phyloP scores from a whole-genome alignment of 2,797 vertebrate genomes.

The Urocyon cinereoargenteus region DNA sequence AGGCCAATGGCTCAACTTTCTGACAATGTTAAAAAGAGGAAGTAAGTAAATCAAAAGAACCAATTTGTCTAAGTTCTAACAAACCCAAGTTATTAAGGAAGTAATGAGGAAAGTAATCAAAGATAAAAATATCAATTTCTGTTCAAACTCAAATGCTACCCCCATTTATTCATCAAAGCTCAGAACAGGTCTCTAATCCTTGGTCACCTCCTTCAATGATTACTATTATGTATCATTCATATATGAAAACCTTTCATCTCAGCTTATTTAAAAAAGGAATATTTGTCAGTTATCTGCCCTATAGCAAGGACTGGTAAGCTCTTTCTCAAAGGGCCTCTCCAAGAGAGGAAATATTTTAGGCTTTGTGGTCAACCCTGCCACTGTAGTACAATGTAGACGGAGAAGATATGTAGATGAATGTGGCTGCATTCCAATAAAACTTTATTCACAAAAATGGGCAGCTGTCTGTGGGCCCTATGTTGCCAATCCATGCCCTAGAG shows the following conservation, averaged over 20 bases:
- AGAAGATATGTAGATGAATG: not conserved
- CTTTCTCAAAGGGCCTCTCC: conserved; percentile 25
- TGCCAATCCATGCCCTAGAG: not conserved
- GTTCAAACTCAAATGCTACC: not conserved
- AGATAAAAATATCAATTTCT: not conserved
- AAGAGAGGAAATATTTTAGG: not conserved
- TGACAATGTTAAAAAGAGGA: not conserved
- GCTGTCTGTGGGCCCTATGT: not conserved
- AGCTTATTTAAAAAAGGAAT: not conserved
- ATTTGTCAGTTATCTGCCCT: not conserved
- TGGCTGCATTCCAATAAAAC: not conserved
- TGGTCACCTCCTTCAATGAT: not conserved
- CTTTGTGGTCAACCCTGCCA: not conserved
- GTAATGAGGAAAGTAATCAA: not conserved
- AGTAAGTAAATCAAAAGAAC: not conserved
- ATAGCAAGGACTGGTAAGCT: not conserved
- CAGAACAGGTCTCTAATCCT: not conserved
- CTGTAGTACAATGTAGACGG: not conserved
- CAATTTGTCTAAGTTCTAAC: not conserved
- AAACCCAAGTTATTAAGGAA: not conserved
- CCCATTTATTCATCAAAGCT: not conserved
- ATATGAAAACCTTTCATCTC: not conserved
- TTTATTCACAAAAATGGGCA: not conserved
- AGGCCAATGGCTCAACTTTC: not conserved
- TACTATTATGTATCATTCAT: not conserved